These are phyloP conservation scores for Prunella fulvescens DNA, from an alignment of 2,113 vertebrate genomes.

Conservation along the genomic window DNA sequence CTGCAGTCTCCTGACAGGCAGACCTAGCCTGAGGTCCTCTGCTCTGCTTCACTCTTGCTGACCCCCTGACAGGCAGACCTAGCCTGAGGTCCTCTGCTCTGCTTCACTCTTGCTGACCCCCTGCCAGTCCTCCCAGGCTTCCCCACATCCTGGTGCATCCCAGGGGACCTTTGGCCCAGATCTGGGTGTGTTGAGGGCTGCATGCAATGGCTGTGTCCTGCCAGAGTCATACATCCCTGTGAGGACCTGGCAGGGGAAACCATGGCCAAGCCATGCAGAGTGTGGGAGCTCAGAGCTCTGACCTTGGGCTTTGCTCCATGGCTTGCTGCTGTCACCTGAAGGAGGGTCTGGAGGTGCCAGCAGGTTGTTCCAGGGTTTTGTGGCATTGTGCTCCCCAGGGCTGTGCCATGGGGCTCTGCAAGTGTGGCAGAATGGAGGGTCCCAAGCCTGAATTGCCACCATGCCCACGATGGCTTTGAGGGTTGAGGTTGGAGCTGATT, in stretches of 20 bases:
- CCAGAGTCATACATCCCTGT: not conserved
- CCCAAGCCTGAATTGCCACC: not conserved
- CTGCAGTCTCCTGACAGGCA: not conserved
- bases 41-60: not conserved
- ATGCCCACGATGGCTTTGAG: accelerated
- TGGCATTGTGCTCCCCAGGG: not conserved
- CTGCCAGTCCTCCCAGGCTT: not conserved
- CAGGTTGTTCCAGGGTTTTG: not conserved
- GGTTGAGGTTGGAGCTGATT: accelerated
- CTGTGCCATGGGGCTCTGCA: not conserved
- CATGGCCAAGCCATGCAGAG: not conserved
- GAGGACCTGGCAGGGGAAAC: not conserved
- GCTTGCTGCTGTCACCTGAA: not conserved
- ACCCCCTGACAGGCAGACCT: not conserved
- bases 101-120: not conserved
- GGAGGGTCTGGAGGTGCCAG: not conserved
- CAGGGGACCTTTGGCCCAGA: not conserved
- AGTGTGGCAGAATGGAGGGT: not conserved
- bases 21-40: not conserved
- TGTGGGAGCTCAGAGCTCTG: accelerated
- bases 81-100: not conserved
- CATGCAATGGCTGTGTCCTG: not conserved
- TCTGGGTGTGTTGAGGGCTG: not conserved
- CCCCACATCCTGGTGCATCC: not conserved
- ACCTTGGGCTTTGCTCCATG: not conserved